Conservation (phyloP, 2,888 invertebrate genomes). For the Tuberolachnus salignus region DNA sequence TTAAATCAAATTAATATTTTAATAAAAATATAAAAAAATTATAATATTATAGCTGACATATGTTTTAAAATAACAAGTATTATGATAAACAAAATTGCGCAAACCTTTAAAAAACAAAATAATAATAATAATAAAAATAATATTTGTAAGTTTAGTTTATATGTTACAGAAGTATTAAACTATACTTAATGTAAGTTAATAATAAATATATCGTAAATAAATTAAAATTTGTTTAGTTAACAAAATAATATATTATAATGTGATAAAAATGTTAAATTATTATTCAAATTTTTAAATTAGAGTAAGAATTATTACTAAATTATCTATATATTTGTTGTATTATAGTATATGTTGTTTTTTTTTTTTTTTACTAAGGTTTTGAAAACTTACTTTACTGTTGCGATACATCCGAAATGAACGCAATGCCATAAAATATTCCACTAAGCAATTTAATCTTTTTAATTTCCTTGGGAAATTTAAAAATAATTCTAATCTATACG, state of each 20-base stretch:
- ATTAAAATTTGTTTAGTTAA: not conserved
- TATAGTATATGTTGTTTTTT: not conserved
- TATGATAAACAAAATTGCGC: too few relatives aligned
- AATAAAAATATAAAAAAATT: too few relatives aligned
- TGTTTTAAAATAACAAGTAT: too few relatives aligned
- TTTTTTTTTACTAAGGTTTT: not conserved
- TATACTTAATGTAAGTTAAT: too few relatives aligned
- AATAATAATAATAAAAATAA: too few relatives aligned
- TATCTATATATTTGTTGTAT: not conserved
- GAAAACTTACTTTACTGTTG: slow-evolving; percentile 8
- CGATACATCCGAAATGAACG: not conserved
- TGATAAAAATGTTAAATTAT: not conserved
- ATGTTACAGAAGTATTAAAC: too few relatives aligned
- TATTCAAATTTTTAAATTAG: not conserved
- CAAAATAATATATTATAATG: not conserved
- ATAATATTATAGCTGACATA: too few relatives aligned
- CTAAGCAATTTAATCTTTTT: not conserved
- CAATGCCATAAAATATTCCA: not conserved
- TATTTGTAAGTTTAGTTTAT: too few relatives aligned
- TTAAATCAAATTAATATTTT: not conserved
- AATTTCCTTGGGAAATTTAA: not conserved
- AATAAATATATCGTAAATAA: not conserved
- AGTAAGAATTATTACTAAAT: not conserved
- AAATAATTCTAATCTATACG: not conserved
- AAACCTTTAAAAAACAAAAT: too few relatives aligned